Conservation (phyloP, 1,140 invertebrate species). For the Cherax quadricarinatus region DNA sequence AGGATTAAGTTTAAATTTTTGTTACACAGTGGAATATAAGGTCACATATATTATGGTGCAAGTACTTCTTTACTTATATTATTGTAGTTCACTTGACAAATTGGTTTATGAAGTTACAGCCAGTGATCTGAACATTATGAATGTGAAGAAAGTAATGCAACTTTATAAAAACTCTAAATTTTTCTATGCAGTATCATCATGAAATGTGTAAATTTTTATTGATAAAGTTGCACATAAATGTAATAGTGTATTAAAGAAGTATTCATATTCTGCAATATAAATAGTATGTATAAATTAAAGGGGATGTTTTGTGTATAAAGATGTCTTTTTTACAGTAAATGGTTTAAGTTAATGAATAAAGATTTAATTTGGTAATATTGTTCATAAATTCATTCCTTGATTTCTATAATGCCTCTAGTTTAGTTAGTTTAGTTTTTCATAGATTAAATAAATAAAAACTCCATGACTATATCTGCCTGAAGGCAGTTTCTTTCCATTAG, state of each 20-base stretch:
- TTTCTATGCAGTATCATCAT: not conserved
- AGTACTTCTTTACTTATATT: not conserved
- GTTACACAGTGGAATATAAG: not conserved
- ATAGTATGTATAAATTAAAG: not conserved
- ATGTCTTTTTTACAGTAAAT: constrained; percentile 3
- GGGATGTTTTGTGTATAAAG: constrained; percentile 11
- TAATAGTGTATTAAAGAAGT: not conserved
- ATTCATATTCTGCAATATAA: not conserved
- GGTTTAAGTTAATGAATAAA: constrained; percentile 16
- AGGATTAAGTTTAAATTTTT: not conserved
- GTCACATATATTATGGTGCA: not conserved
- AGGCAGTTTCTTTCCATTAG: no score
- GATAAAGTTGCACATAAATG: not conserved
- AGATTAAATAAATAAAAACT: no score
- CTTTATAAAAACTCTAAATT: not conserved
- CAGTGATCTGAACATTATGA: not conserved
- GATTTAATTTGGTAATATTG: constrained; percentile 11
- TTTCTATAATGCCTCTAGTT: no score
- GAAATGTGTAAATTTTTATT: not conserved
- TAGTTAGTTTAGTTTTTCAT: no score
- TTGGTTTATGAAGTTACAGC: not conserved
- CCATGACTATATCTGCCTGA: no score
- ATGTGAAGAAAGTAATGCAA: not conserved
- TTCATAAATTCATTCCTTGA: not conserved
- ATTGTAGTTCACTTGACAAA: not conserved